Evolutionary conservation across 2,113 vertebrate species (phyloP).

Genomic region (Chionis minor): DNA sequence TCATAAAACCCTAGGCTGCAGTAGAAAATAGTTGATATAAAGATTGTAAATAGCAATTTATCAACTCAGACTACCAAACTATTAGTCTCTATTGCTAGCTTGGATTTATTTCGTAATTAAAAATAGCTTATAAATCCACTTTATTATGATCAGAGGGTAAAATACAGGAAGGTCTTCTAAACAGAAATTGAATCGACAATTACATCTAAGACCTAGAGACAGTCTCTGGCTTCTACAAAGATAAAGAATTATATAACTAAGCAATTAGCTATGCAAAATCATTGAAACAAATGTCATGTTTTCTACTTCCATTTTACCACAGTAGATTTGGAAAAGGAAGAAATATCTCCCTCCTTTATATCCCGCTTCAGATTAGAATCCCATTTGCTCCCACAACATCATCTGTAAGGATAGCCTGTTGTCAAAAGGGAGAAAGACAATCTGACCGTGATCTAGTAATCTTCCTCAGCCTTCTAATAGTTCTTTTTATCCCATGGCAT

Average conservation of each 20-base stretch:
- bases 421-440: background rate
- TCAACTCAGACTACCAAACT: background rate
- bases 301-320: background rate
- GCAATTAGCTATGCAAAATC: background rate
- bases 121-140: background rate
- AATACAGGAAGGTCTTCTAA: background rate
- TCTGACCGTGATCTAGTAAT: background rate
- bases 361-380: background rate
- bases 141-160: background rate
- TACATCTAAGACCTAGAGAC: background rate
- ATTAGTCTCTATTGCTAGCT: background rate
- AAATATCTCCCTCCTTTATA: background rate
- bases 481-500: background rate
- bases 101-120: slow-evolving; percentile 27
- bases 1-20: background rate
- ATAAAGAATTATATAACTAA: background rate
- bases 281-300: background rate
- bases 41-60: background rate
- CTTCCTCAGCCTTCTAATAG: background rate
- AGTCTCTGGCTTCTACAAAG: background rate
- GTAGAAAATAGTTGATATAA: slow-evolving; percentile 1
- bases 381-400: background rate
- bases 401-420: background rate
- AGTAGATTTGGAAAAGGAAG: background rate
- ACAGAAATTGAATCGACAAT: background rate